phyloP scores from a whole-genome alignment of 2,113 vertebrate species.

The Gnathonemus longibarbis region DNA sequence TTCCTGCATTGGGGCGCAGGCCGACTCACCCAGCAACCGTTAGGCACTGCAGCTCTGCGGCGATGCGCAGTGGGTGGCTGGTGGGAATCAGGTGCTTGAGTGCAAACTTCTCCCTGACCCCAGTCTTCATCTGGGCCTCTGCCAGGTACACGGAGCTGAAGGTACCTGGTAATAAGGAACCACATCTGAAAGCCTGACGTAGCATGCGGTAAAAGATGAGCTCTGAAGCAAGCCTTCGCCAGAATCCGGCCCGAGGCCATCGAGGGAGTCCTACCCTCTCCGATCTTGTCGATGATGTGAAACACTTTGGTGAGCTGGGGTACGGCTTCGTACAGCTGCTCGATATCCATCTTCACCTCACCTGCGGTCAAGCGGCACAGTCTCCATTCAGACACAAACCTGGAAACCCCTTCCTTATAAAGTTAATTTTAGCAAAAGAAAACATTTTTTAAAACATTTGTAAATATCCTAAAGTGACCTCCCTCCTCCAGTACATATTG shows the following conservation, averaged over 20 bases:
- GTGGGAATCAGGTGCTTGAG: constrained; percentile 94
- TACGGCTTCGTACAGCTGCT: constrained; percentile 79
- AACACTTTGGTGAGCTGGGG: constrained; percentile 82
- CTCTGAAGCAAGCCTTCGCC: background rate
- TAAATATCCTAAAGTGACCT: background rate
- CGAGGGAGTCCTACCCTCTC: constrained; percentile 69
- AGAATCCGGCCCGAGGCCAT: background rate
- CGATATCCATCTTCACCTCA: constrained; percentile 76
- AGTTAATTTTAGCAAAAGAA: background rate
- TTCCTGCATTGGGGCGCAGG: background rate
- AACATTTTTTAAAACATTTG: background rate
- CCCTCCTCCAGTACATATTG: background rate
- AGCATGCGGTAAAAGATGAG: background rate
- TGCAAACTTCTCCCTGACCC: constrained; percentile 79
- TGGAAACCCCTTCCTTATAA: background rate
- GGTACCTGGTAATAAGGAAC: constrained; percentile 66
- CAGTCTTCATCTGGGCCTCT: constrained; percentile 70
- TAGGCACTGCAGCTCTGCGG: constrained; percentile 95
- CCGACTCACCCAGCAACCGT: constrained; percentile 78
- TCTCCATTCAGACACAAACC: background rate
- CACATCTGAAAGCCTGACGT: background rate
- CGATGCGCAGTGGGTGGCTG: constrained; percentile 88
- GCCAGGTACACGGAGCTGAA: constrained; percentile 97
- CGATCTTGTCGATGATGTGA: constrained; percentile 84
- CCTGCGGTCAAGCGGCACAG: constrained; percentile 39